Percentiles rank a stretch among this genome's conserved stretches.
Conservation (phyloP, 1,140 invertebrate genomes). For the Drosophila hydei region DNA sequence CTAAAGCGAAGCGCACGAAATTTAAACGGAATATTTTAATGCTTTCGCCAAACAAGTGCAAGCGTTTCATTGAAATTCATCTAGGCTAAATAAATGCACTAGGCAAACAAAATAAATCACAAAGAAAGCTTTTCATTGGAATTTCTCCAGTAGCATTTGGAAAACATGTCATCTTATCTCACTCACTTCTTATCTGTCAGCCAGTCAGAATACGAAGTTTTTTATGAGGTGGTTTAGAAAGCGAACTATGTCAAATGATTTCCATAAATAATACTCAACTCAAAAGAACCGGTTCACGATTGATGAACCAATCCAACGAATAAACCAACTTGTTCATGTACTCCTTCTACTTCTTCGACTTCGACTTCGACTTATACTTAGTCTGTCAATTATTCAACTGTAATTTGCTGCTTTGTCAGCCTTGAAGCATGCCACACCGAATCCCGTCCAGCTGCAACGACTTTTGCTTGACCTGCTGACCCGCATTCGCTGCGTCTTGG, state of each 20-base stretch:
- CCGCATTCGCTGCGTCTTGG: constrained; percentile 51
- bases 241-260: background rate
- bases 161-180: constrained; percentile 10
- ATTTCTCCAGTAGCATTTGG: constrained; percentile 2
- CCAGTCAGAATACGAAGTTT: background rate
- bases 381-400: constrained; percentile 6
- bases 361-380: background rate
- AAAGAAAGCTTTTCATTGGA: constrained; percentile 14
- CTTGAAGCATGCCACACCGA: constrained; percentile 39
- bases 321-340: background rate
- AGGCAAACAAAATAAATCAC: background rate
- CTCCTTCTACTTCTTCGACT: background rate
- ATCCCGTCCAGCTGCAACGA: constrained; percentile 9
- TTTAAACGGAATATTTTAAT: constrained; percentile 3
- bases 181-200: background rate
- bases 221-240: background rate
- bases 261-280: background rate
- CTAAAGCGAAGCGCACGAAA: background rate
- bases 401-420: constrained; percentile 21
- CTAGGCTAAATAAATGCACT: background rate
- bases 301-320: background rate
- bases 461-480: constrained; percentile 60
- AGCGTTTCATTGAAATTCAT: background rate
- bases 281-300: constrained; percentile 8
- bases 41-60: background rate